Evolutionary conservation across 1,140 invertebrate species (phyloP), one percentile per base, ranked within the genome.

Genomic region (Heliconius hermathena): DNA sequence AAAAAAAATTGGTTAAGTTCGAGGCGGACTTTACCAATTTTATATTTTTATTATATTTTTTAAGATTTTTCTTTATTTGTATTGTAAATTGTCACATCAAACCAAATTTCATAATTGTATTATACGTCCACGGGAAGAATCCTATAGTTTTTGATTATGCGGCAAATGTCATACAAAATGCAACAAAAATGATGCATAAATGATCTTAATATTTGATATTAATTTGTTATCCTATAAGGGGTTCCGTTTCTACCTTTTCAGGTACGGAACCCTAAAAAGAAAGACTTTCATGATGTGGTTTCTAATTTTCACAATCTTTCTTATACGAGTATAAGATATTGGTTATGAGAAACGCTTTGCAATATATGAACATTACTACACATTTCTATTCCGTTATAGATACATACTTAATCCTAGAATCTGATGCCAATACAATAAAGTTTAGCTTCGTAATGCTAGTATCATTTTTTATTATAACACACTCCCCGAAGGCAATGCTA

Each of bases 391-490:
- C 49, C 29, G 36, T 57, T 57, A 46, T 16, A 3, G 22, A 1
- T 38, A 74, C 54, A n/a, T 3, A 74, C 52, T 74, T 74, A 57
- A 60, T 29, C 54, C 33, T 57, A 22, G 73, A 74, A 57, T 57
- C 16, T 26, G 49, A 57, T 74, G 16, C 52, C 49, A 74, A 57
- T 74, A 33, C 73, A 26, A 73, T 46, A 73, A 57, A 57, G 6
- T 60, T 57, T 29, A 74, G 73, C 73, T 74, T 29, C 46, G 29
- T 74, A 74, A 74, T 74, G 73, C 73, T 46, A 11, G 20, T 73
- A 73, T 73, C 72, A 73, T 73, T 49, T 46, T 73, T 73, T 73
- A 49, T 73, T 26, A 26, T 29, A 66, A 29, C 60, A 66, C 60
- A 66, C 60, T 29, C 26, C 26, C 26, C 11, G 26, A 66, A 16